Evolutionary conservation across 2,797 vertebrate species (phyloP).

Genomic region (Pipistrellus nathusii): DNA sequence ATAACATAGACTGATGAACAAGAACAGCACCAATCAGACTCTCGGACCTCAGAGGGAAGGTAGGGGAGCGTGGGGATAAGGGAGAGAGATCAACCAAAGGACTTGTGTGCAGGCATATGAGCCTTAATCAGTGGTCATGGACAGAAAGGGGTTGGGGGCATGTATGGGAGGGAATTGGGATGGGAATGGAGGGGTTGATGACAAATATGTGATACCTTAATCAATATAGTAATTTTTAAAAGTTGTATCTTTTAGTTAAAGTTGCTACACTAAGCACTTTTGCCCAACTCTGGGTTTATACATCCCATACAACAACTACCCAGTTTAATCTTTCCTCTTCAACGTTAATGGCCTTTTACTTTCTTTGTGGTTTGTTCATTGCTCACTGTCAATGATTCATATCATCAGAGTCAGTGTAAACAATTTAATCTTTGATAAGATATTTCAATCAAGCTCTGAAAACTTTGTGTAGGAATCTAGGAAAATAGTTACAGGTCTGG

Average conservation of each 20-base stretch:
- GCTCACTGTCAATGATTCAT: neutral
- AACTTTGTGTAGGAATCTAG: neutral
- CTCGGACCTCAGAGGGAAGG: too few species aligned
- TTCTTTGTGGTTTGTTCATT: neutral
- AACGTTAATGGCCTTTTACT: neutral
- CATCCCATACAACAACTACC: neutral
- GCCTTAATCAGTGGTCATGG: too few species aligned
- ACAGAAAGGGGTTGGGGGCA: too few species aligned
- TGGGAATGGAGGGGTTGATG: too few species aligned
- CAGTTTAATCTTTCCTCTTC: neutral
- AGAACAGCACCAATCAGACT: too few species aligned
- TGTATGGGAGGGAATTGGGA: too few species aligned
- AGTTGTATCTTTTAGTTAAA: neutral
- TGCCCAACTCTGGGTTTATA: neutral
- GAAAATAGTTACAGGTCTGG: neutral
- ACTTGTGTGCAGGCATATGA: too few species aligned
- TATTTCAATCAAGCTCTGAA: slow-evolving; percentile 16
- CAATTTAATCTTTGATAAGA: neutral
- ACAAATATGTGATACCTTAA: too few species aligned
- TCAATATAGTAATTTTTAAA: too few species aligned
- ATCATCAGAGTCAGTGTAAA: neutral
- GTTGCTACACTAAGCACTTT: neutral
- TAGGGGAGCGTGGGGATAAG: too few species aligned
- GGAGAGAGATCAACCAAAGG: too few species aligned
- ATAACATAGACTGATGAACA: too few species aligned